Evolutionary conservation across 2,113 vertebrate species (phyloP).

Genomic region (Proteles cristata): DNA sequence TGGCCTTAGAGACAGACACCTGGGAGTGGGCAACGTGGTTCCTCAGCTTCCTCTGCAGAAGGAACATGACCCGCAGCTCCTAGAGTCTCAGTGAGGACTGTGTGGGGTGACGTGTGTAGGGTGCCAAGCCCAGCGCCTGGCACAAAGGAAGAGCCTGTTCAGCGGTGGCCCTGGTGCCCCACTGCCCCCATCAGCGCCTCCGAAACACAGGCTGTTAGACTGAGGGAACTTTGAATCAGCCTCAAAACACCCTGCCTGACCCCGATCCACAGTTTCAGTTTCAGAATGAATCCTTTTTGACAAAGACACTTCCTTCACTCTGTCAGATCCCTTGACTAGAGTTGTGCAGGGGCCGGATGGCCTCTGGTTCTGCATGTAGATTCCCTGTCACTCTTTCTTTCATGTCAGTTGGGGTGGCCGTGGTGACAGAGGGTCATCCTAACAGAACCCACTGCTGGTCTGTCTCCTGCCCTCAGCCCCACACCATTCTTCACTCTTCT

Average conservation of each 20-base stretch:
- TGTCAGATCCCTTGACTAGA: not conserved
- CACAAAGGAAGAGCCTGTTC: not conserved
- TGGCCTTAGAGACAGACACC: not conserved
- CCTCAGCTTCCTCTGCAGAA: not conserved
- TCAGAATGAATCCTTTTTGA: not conserved
- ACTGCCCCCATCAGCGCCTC: not conserved
- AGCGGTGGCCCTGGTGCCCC: not conserved
- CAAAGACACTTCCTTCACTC: slow-evolving; percentile 5
- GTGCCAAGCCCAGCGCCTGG: too few species aligned
- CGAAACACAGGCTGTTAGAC: not conserved
- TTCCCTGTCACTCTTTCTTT: not conserved
- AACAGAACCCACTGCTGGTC: too few species aligned
- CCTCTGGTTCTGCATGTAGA: not conserved
- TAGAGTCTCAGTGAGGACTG: not conserved
- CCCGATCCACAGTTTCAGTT: not conserved
- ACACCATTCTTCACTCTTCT: not conserved
- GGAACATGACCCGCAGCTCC: not conserved
- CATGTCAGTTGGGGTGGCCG: not conserved
- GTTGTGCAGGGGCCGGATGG: not conserved
- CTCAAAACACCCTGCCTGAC: not conserved
- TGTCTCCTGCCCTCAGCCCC: not conserved
- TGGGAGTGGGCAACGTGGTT: not conserved
- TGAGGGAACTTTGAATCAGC: not conserved
- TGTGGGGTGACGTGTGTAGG: not conserved
- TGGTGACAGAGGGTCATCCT: not conserved